Evolutionary conservation across 2,888 invertebrate species (phyloP).

Genomic region (Drosophila paramelanica): DNA sequence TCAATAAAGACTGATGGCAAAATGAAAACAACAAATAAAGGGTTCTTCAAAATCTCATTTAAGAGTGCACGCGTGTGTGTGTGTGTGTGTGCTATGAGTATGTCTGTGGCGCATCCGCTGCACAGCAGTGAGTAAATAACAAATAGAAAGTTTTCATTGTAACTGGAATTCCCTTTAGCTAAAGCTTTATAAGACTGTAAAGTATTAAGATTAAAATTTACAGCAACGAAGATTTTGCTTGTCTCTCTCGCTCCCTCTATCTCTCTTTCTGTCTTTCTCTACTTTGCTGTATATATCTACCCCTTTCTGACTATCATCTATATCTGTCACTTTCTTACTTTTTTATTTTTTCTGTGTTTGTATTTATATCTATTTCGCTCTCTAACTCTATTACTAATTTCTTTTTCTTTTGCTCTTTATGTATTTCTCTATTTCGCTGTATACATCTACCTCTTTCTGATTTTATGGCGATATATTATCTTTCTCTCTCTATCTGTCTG

Average conservation of each 20-base stretch:
- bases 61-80: conserved; percentile 4
- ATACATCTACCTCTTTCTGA: too few relatives aligned
- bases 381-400: too few relatives aligned
- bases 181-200: background rate
- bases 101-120: conserved; percentile 55
- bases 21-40: conserved; percentile 23
- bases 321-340: too few relatives aligned
- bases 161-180: background rate
- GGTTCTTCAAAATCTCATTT: conserved; percentile 30
- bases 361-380: too few relatives aligned
- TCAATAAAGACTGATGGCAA: conserved; percentile 9
- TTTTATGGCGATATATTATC: too few relatives aligned
- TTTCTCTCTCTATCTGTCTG: too few relatives aligned
- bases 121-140: conserved; percentile 32
- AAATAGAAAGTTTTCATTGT: conserved; percentile 49
- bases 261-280: background rate
- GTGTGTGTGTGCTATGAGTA: background rate
- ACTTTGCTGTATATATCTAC: background rate
- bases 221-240: too few relatives aligned
- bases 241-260: background rate
- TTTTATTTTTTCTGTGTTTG: too few relatives aligned
- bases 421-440: background rate
- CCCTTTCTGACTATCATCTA: too few relatives aligned
- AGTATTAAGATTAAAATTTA: too few relatives aligned
- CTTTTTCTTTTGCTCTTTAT: too few relatives aligned